A percentile compares a stretch with the other conserved stretches of the same genome.
Conservation (phyloP, 2,113 vertebrate genomes). For the Platysternon megacephalum region DNA sequence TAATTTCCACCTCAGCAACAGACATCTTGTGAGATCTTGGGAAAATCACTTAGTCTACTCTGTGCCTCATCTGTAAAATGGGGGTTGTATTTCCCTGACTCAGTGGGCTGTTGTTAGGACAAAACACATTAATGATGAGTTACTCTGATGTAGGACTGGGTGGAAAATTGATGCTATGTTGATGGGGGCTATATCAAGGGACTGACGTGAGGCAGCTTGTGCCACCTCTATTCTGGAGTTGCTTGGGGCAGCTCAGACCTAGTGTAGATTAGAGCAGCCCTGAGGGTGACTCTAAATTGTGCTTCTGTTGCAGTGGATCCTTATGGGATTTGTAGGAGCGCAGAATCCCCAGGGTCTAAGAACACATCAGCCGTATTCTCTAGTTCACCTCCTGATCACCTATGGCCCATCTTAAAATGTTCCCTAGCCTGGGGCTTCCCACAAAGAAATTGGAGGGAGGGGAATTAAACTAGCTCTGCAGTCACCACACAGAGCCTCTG, state of each 20-base stretch:
- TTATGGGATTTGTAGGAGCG: background rate
- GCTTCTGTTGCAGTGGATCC: background rate
- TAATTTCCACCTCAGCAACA: background rate
- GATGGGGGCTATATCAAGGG: fast-evolving
- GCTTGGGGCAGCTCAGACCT: background rate
- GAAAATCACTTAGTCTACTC: background rate
- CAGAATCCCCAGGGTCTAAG: background rate
- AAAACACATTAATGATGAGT: background rate
- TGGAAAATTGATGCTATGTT: background rate
- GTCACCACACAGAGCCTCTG: background rate
- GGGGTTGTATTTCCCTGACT: background rate
- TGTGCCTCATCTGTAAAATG: background rate
- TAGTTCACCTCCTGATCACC: background rate
- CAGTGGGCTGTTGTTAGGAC: background rate
- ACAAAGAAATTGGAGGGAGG: background rate
- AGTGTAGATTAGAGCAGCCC: fast-evolving
- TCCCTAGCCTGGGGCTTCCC: slow-evolving; percentile 2
- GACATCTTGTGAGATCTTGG: background rate
- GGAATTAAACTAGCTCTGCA: slow-evolving; percentile 28
- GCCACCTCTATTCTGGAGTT: background rate
- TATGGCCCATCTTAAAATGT: slow-evolving; percentile 30
- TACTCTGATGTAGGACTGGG: background rate
- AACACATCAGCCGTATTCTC: background rate
- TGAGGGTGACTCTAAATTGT: background rate
- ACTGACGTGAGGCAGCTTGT: too few species aligned